phyloP scores from a whole-genome alignment of 2,888 invertebrate genomes.

The Salticus scenicus region DNA sequence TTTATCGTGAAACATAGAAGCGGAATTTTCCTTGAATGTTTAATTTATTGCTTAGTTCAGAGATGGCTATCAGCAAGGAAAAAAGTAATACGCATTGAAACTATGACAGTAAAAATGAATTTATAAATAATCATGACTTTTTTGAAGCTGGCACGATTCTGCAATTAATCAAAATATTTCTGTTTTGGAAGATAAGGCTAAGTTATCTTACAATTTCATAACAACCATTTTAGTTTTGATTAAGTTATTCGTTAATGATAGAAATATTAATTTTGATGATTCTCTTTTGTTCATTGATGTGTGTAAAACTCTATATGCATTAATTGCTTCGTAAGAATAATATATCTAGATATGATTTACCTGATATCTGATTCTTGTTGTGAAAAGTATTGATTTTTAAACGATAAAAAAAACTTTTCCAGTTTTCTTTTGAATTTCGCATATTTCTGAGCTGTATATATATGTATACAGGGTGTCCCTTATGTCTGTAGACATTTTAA shows the following conservation, averaged over 20 bases:
- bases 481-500: too few species aligned
- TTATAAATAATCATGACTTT: neutral
- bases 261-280: too few species aligned
- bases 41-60: neutral
- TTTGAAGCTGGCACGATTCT: neutral
- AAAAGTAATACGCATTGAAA: neutral
- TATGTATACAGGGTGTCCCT: too few species aligned
- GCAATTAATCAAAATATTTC: slow-evolving; percentile 1
- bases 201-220: neutral
- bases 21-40: neutral
- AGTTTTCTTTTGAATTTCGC: too few species aligned
- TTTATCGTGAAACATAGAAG: neutral
- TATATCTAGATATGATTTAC: too few species aligned
- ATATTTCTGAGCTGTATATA: too few species aligned
- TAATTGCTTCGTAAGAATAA: too few species aligned
- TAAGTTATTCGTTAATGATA: neutral
- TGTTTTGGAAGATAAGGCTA: neutral
- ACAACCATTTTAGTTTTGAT: neutral
- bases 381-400: too few species aligned
- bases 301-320: too few species aligned
- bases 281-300: too few species aligned
- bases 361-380: too few species aligned
- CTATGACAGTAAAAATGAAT: neutral
- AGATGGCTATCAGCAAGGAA: neutral
- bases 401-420: too few species aligned